Conservation (phyloP, 2,113 vertebrate genomes). For the Brachirus orientalis region DNA sequence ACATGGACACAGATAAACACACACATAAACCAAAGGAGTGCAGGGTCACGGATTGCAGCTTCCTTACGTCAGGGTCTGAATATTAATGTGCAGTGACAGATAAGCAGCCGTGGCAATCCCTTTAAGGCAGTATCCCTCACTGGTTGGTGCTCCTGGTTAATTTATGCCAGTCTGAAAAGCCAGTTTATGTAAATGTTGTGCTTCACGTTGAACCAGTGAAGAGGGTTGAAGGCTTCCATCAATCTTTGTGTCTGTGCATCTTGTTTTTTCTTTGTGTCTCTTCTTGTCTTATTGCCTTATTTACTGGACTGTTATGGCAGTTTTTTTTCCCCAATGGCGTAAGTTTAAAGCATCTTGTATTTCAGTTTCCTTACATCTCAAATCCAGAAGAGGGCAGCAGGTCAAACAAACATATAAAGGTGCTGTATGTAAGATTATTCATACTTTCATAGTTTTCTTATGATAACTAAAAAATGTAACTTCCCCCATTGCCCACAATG, state of each 20-base stretch:
- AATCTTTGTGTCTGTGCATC: constrained; percentile 12
- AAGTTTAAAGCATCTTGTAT: neutral
- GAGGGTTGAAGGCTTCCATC: constrained; percentile 27
- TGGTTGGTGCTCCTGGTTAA: constrained; percentile 49
- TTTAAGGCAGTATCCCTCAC: constrained; percentile 52
- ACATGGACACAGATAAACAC: constrained; percentile 12
- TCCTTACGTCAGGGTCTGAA: constrained; percentile 68
- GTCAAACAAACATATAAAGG: too few relatives aligned
- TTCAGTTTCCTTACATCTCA: too few relatives aligned
- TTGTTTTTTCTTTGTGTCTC: constrained; percentile 19
- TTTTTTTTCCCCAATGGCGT: neutral
- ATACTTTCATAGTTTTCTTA: too few relatives aligned
- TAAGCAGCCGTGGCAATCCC: constrained; percentile 74
- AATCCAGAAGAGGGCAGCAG: too few relatives aligned
- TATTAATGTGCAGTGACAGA: constrained; percentile 74
- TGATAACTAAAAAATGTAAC: too few relatives aligned
- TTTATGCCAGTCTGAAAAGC: constrained; percentile 53
- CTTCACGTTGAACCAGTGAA: constrained; percentile 13
- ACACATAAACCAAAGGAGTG: constrained; percentile 47
- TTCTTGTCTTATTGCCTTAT: neutral
- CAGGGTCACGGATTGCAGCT: constrained; percentile 67
- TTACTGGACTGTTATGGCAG: neutral
- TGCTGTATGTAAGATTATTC: too few relatives aligned
- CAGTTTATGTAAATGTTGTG: constrained; percentile 49
- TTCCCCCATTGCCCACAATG: too few relatives aligned